A percentile compares a stretch with the other conserved stretches of the same genome.
These are phyloP conservation scores for Nettapus auritus DNA, from an alignment of 2,113 vertebrate genomes.

Conservation along the genomic window DNA sequence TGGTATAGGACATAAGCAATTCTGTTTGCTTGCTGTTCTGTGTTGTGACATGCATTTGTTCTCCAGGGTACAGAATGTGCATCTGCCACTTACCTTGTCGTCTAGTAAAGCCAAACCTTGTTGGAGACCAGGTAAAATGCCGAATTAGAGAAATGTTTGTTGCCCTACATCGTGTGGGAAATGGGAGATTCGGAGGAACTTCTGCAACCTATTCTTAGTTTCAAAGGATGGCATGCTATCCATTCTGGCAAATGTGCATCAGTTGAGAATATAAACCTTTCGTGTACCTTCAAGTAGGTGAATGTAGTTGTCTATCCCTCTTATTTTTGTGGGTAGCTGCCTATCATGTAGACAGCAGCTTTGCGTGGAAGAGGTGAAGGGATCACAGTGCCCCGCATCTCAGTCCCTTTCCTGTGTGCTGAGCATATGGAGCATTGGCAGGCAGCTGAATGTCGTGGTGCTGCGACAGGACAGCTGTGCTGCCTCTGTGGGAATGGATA, in stretches of 20 bases:
- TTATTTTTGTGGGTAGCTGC: background rate
- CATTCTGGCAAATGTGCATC: background rate
- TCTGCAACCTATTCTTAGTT: background rate
- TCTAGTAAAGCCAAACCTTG: conserved; percentile 83
- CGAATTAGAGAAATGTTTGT: background rate
- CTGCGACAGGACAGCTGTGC: background rate
- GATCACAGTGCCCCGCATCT: background rate
- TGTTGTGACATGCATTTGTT: conserved; percentile 12
- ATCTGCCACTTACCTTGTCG: conserved; percentile 94
- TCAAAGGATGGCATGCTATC: background rate
- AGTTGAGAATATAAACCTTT: background rate
- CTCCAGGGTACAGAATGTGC: conserved; percentile 93
- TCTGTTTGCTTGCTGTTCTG: background rate
- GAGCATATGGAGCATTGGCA: no score
- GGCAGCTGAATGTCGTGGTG: background rate
- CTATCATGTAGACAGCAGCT: background rate
- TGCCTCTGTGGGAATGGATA: background rate
- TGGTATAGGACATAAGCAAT: background rate
- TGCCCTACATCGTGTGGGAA: background rate
- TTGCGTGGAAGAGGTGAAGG: background rate
- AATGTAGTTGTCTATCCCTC: background rate
- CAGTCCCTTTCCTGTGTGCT: background rate
- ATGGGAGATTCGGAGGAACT: background rate
- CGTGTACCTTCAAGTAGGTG: background rate
- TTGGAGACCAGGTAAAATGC: conserved; percentile 83